Conservation (phyloP, 2,797 vertebrate genomes). For the Lemur catta region DNA sequence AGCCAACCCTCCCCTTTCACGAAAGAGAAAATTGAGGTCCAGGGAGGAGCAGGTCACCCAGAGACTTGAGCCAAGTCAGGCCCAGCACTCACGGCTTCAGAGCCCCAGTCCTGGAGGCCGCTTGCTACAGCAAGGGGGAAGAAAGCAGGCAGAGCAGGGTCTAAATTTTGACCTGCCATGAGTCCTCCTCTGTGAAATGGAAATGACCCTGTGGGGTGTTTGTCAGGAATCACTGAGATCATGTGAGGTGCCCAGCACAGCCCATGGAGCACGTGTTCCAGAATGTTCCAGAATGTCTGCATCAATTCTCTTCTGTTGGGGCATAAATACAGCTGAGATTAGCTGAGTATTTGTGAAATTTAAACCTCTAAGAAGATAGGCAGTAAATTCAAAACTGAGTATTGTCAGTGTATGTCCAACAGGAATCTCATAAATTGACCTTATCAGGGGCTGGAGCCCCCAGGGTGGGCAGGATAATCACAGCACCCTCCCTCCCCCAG, state of each 20-base stretch:
- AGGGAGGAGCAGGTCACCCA: neutral
- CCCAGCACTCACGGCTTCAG: neutral
- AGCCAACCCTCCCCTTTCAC: neutral
- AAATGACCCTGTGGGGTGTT: neutral
- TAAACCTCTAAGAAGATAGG: neutral
- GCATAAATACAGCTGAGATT: neutral
- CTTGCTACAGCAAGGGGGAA: rapidly evolving
- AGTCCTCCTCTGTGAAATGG: neutral
- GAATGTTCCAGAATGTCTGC: neutral
- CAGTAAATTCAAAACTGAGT: neutral
- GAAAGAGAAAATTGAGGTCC: neutral
- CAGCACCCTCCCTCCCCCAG: neutral
- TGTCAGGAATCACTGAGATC: neutral
- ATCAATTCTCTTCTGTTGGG: neutral
- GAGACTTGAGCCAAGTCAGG: neutral
- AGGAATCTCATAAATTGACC: neutral
- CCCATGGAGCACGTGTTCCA: neutral
- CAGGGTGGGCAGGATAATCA: neutral
- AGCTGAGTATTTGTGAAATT: neutral
- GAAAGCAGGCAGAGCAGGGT: neutral
- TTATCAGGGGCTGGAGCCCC: neutral
- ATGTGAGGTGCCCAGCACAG: neutral
- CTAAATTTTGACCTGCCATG: neutral
- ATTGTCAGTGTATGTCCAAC: neutral
- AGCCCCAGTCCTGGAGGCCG: neutral